phyloP scores from a whole-genome alignment of 2,113 vertebrate genomes.

The Hippocampus mohnikei region DNA sequence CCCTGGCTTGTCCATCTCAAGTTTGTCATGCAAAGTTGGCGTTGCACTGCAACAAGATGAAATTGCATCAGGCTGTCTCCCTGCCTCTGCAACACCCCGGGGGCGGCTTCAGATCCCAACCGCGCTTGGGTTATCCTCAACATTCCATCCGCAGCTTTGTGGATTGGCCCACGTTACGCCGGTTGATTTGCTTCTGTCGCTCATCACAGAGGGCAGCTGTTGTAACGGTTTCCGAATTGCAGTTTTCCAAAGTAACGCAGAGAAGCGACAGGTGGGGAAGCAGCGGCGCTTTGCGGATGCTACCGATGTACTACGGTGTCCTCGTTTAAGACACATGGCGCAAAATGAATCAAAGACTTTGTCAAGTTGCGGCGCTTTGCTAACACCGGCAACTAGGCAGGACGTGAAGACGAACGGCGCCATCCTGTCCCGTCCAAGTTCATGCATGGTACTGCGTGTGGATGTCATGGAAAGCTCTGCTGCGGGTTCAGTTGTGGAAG shows the following conservation, averaged over 20 bases:
- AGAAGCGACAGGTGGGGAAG: no score
- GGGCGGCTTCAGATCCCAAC: conserved; percentile 19
- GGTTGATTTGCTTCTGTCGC: conserved; percentile 1
- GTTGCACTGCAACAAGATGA: conserved; percentile 22
- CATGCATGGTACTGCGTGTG: neutral
- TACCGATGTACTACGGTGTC: no score
- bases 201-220: conserved; percentile 22
- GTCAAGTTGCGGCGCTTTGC: neutral
- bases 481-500: conserved; percentile 4
- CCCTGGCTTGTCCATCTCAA: neutral
- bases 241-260: neutral
- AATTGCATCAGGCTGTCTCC: conserved; percentile 36
- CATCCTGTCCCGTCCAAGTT: neutral
- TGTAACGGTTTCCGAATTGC: no score
- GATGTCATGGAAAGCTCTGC: conserved; percentile 2
- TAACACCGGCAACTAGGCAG: conserved; percentile 17
- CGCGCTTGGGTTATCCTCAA: conserved; percentile 15
- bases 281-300: no score
- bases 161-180: conserved; percentile 21
- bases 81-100: conserved; percentile 1
- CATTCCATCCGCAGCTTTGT: conserved; percentile 10
- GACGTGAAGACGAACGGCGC: neutral
- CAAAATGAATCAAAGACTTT: no score
- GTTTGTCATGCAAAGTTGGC: conserved; percentile 19
- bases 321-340: no score